Conservation (phyloP, 2,888 invertebrate species). For the Unio pictorum region DNA sequence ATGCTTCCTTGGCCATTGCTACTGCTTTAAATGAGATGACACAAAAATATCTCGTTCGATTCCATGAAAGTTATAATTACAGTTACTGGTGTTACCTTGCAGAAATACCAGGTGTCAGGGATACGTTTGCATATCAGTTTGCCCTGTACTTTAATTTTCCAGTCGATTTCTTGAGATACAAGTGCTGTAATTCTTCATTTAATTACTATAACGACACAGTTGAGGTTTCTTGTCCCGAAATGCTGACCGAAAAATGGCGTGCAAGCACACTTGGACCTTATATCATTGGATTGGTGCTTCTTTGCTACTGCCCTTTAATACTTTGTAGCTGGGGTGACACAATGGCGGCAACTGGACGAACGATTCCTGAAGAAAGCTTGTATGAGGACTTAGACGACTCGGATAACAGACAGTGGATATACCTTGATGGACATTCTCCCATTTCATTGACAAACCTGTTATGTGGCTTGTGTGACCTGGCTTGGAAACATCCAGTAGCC, state of each 20-base stretch:
- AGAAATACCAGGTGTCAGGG: conserved; percentile 14
- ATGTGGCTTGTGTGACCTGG: conserved; percentile 16
- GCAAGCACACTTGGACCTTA: no score
- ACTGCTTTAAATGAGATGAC: conserved; percentile 15
- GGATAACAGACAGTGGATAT: conserved; percentile 7
- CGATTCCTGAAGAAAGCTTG: no score
- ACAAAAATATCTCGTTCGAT: conserved; percentile 9
- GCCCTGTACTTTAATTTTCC: conserved; percentile 19
- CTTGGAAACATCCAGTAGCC: conserved; percentile 7
- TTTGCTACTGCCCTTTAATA: no score
- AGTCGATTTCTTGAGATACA: conserved; percentile 15
- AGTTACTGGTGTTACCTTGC: conserved; percentile 20
- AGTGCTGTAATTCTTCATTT: conserved; percentile 11
- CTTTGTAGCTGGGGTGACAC: no score
- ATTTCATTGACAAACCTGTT: conserved; percentile 12
- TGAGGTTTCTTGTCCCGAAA: no score
- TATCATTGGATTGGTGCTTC: no score
- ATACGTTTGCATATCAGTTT: conserved; percentile 16
- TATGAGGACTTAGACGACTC: no score
- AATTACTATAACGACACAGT: no score
- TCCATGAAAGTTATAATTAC: background rate
- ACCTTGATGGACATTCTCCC: conserved; percentile 15
- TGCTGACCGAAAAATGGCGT: no score
- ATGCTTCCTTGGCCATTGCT: conserved; percentile 7
- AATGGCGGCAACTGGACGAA: no score